These are phyloP conservation scores for Oxycera nigricornis DNA, from an alignment of 2,888 invertebrate genomes.

Conservation along the genomic window DNA sequence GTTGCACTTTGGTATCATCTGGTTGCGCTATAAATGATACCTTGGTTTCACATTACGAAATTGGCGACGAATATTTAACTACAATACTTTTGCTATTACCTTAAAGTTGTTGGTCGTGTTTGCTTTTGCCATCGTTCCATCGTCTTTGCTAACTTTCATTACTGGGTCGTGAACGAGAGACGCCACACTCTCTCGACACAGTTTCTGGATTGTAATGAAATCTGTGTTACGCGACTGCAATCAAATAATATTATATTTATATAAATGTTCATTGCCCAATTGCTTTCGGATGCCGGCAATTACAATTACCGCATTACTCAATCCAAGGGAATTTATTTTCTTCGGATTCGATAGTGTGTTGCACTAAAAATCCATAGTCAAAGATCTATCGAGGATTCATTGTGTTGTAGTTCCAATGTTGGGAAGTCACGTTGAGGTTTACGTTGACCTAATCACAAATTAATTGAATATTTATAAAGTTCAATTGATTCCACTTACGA, in stretches of 20 bases:
- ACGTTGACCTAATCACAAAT: not conserved
- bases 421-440: not conserved
- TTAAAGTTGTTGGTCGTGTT: not conserved
- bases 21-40: not conserved
- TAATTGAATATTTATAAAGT: not conserved
- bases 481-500: not conserved
- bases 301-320: not conserved
- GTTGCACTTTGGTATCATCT: not conserved
- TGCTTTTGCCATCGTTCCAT: not conserved
- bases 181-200: not conserved
- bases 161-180: not conserved
- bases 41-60: not conserved
- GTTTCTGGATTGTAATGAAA: not conserved
- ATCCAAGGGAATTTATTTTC: not conserved
- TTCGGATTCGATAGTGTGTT: not conserved
- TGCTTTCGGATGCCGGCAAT: not conserved
- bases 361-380: not conserved
- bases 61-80: conserved; percentile 29
- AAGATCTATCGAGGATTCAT: not conserved
- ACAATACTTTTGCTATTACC: conserved; percentile 34
- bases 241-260: no score
- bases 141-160: not conserved
- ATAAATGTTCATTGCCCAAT: not conserved
- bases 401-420: not conserved
- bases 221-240: conserved; percentile 3